Evolutionary conservation across 2,113 vertebrate genomes (phyloP), one percentile per base, ranked within the genome.

Genomic region (Hyperopisus bebe): DNA sequence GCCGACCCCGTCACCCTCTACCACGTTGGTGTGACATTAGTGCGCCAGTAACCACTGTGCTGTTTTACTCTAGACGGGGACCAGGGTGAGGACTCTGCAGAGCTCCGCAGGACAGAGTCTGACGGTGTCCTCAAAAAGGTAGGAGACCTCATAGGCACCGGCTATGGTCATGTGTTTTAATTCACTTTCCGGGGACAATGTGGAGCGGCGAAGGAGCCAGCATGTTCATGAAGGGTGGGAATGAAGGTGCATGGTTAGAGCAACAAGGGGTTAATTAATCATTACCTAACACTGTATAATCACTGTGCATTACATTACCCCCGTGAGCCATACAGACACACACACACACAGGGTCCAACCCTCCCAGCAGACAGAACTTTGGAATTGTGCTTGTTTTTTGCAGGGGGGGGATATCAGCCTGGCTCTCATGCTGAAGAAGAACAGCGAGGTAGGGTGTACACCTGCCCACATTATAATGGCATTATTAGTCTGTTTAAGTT

Each of bases 41-140:
- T 19, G 19, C 42, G 6, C 35, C 51, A 3, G 27, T 74, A 50
- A 6, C 11, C 24, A 7, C 17, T 87, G n/a, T 77, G 50, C 70
- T 47, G 44, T 44, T 44, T 88, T 31, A 62, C 91, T 93, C 91
- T 92, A 98, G 97, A 96, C 94, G 96, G 96, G 92, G 97, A 98
- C 84, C 97, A 98, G 82, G 94, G 94, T 0, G 97, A 98, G 0
- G 98, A 98, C 7, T 93, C 94, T 31, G 95, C 96, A 84, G 98
- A 98, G 90, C 96, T 99, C 44, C 95, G 97, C 89, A 97, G 98
- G 88, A 98, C 97, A 3, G 98, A 98, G 87, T 98, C 98, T 0
- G 98, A 99, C 90, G 96, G 98, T 4, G 95, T 97, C 89, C 94
- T 99, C 87, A 98, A 98, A 91, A 99, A 98, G 98, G 98, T 98